Evolutionary conservation across 2,888 invertebrate species (phyloP), one percentile per base, ranked within the genome.

Genomic region (Anthophora plumipes): DNA sequence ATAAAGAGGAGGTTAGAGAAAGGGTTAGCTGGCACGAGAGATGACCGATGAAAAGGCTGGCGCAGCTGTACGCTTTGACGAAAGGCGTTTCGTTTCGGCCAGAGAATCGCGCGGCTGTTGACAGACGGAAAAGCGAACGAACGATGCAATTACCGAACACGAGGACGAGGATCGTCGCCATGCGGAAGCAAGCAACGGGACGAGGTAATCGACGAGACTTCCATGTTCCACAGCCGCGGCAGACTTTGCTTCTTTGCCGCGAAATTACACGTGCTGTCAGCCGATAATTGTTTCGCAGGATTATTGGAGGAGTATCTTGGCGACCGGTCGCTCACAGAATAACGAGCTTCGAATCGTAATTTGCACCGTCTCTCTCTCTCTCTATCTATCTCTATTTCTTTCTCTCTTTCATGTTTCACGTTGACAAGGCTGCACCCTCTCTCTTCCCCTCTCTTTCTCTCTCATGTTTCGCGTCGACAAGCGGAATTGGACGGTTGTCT

Each of bases 81-180:
- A 79, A 85, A 88, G 86, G 80, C 83, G 85, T 77, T 86, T 85
- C 86, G 87, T 86, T 68, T 85, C 82, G 31, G 48, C 68, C 78
- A 70, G 81, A 70, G 81, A 80, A 83, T 83, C 86, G 82, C 77
- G n/a, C n/a, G 79, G 69, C 72, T 61, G 73, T 82, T 85, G 88
- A 87, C 85, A 72, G 80, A 83, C 81, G 88, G 83, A 85, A 86
- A 85, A 85, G 85, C 78, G 77, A 78, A 69, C 61, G 57, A 46
- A 25, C 86, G 87, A 88, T 87, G 88, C 88, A 88, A 88, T 88
- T 88, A 87, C 85, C 73, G 80, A 81, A 66, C 74, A 66, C 59
- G 63, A 31, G 31, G 31, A 46, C 68, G 71, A 75, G 70, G 57
- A 57, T 25, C 55, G 54, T 31, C 48, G 31, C 31, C 2, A 31